These are phyloP conservation scores for Nilaparvata lugens DNA, from an alignment of 1,140 invertebrate species.

Conservation along the genomic window DNA sequence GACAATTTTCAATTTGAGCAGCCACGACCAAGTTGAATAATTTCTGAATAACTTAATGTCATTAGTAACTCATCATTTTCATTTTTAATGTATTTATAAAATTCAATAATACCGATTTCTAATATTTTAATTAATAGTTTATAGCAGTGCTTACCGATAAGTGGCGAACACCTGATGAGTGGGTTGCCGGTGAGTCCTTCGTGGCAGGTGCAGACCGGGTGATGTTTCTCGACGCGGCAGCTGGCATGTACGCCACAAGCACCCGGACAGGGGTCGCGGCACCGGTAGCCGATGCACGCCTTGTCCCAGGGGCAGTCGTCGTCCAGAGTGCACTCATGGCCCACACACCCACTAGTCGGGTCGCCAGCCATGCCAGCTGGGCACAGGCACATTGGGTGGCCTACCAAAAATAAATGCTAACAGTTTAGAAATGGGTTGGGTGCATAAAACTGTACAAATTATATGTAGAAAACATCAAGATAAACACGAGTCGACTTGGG, in stretches of 20 bases:
- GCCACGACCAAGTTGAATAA: no score
- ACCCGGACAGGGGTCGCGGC: constrained; percentile 69
- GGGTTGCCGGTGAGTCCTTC: constrained; percentile 62
- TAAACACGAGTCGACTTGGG: no score
- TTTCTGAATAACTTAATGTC: no score
- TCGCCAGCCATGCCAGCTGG: constrained; percentile 65
- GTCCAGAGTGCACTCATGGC: constrained; percentile 66
- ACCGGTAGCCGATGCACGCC: constrained; percentile 67
- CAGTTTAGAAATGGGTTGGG: no score
- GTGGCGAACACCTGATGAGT: constrained; percentile 53
- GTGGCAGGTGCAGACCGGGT: constrained; percentile 66
- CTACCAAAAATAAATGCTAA: constrained; percentile 6
- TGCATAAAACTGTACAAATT: no score
- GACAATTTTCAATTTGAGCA: no score
- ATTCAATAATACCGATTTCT: no score
- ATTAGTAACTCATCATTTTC: no score
- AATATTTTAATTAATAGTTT: no score
- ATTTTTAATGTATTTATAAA: no score
- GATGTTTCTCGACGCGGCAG: constrained; percentile 61
- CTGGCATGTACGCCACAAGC: constrained; percentile 64
- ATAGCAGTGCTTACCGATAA: constrained; percentile 35
- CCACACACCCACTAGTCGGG: constrained; percentile 62
- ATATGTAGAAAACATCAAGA: no score
- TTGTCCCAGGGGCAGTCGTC: constrained; percentile 57
- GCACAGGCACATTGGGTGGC: constrained; percentile 64